phyloP scores from a whole-genome alignment of 2,888 invertebrate genomes.

The Cylloceria caligata region DNA sequence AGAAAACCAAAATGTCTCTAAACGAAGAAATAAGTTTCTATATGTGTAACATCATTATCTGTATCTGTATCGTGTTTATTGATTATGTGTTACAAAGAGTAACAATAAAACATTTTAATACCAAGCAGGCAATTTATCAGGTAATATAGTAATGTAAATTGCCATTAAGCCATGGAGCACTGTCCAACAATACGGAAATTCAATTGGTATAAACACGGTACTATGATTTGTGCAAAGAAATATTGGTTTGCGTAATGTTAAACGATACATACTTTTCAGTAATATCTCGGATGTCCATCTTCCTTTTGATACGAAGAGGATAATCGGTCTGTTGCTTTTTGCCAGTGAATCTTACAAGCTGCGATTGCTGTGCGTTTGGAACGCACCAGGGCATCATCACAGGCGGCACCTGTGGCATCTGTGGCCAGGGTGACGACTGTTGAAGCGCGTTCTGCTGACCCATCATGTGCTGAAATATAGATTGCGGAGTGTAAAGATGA shows the following conservation, averaged over 20 bases:
- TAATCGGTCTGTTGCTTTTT: slow-evolving; percentile 69
- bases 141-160: too few species aligned
- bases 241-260: not conserved
- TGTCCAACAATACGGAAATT: too few species aligned
- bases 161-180: too few species aligned
- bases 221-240: not conserved
- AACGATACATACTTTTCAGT: slow-evolving; percentile 73
- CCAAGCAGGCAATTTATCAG: too few species aligned
- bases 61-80: too few species aligned
- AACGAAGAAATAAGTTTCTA: too few species aligned
- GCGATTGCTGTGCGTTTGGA: slow-evolving; percentile 77
- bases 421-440: slow-evolving; percentile 74
- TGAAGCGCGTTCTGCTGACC: slow-evolving; percentile 76
- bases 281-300: slow-evolving; percentile 76
- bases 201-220: too few species aligned
- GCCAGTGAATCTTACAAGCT: slow-evolving; percentile 80
- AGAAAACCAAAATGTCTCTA: not conserved
- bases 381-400: slow-evolving; percentile 81
- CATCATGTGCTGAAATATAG: slow-evolving; percentile 83
- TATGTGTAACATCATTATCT: too few species aligned
- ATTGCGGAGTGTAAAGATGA: slow-evolving; percentile 80
- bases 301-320: slow-evolving; percentile 78
- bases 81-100: too few species aligned
- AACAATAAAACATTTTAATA: too few species aligned
- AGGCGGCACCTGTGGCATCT: slow-evolving; percentile 79